Evolutionary conservation across 2,888 invertebrate species (phyloP).

Genomic region (Penaeus monodon): DNA sequence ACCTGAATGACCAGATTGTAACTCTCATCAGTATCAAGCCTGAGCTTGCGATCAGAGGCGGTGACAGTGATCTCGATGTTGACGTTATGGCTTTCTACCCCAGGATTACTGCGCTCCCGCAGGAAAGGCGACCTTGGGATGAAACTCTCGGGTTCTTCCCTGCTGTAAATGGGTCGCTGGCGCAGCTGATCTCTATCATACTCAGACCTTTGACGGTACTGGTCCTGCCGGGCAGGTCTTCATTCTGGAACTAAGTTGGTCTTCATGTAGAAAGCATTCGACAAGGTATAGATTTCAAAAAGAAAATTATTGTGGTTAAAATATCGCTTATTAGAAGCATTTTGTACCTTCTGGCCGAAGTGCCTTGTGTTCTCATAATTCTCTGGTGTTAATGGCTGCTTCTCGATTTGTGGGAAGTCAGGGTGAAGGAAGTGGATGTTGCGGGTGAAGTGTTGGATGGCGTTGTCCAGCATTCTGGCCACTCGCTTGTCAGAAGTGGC

Average conservation of each 20-base stretch:
- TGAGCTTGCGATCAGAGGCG: slow-evolving; percentile 19
- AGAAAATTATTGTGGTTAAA: no score
- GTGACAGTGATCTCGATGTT: slow-evolving; percentile 51
- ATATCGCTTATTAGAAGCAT: no score
- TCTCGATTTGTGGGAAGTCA: slow-evolving; percentile 24
- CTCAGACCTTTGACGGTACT: no score
- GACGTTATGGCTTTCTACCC: slow-evolving; percentile 31
- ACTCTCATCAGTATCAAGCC: slow-evolving; percentile 46
- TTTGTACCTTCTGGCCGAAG: no score
- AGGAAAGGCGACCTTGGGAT: slow-evolving; percentile 31
- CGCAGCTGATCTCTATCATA: slow-evolving; percentile 11
- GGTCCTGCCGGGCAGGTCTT: no score
- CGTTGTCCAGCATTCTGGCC: slow-evolving; percentile 29
- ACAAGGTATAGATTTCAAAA: no score
- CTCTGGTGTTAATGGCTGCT: slow-evolving; percentile 27
- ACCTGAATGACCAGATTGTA: slow-evolving; percentile 55
- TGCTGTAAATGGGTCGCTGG: background rate
- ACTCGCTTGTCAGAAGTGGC: slow-evolving; percentile 37
- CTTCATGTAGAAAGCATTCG: no score
- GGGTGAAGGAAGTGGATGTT: slow-evolving; percentile 39
- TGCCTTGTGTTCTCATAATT: no score
- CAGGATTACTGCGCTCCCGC: slow-evolving; percentile 16
- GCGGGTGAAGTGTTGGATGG: slow-evolving; percentile 18
- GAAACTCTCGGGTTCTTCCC: slow-evolving; percentile 7
- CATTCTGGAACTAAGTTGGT: no score